phyloP scores from a whole-genome alignment of 2,888 invertebrate species.

The Strigamia crassipes region DNA sequence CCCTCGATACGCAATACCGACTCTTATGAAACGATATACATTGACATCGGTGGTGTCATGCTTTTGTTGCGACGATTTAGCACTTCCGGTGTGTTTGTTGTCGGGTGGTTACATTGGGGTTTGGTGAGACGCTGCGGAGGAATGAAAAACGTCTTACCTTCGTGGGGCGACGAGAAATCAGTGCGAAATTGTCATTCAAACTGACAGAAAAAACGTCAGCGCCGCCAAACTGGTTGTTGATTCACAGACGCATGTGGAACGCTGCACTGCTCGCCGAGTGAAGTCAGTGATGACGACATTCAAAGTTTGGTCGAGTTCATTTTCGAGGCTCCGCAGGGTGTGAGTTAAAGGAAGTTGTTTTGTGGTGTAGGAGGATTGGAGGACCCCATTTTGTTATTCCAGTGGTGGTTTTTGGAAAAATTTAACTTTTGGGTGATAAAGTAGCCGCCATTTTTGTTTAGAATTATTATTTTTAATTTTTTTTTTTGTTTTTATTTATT shows the following conservation, averaged over 20 bases:
- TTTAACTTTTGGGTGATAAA: too few relatives aligned
- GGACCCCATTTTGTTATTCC: background rate
- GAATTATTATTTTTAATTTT: too few relatives aligned
- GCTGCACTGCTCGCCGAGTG: background rate
- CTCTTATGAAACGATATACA: slow-evolving; percentile 5
- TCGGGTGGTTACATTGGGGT: background rate
- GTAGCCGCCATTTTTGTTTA: background rate
- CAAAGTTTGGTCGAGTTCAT: slow-evolving; percentile 4
- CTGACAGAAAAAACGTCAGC: background rate
- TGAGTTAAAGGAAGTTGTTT: background rate
- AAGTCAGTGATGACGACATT: slow-evolving; percentile 3
- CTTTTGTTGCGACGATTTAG: background rate
- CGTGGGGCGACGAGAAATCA: background rate
- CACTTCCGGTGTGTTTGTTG: background rate
- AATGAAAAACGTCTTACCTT: background rate
- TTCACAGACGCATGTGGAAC: slow-evolving; percentile 18
- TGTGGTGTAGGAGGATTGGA: background rate
- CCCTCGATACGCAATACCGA: background rate
- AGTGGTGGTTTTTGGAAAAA: background rate
- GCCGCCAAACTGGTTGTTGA: background rate
- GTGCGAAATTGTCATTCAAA: background rate
- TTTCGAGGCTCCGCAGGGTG: background rate
- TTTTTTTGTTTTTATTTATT: background rate
- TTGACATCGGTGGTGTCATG: background rate
- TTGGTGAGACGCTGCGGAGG: background rate